A percentile compares a stretch with the other conserved stretches of the same genome.
Evolutionary conservation across 1,140 invertebrate genomes (phyloP).

Genomic region (Forficula auricularia): DNA sequence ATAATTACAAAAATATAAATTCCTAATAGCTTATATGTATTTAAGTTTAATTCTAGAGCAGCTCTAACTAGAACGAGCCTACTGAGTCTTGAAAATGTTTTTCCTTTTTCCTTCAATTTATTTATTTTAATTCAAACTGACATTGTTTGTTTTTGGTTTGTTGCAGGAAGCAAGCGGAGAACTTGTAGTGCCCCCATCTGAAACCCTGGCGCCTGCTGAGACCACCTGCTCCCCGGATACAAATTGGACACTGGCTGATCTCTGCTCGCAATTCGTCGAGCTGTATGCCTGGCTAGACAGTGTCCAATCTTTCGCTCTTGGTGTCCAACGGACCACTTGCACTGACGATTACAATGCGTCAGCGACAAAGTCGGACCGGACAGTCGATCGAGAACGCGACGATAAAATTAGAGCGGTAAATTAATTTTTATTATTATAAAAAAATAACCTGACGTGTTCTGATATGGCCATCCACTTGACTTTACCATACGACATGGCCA

Average conservation of each 20-base stretch:
- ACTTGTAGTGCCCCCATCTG: slow-evolving; percentile 36
- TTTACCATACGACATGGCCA: too few relatives aligned
- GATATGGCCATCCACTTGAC: too few relatives aligned
- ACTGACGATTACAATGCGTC: slow-evolving; percentile 38
- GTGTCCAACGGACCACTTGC: slow-evolving; percentile 39
- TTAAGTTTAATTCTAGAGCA: too few relatives aligned
- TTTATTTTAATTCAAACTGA: not conserved
- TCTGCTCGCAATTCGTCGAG: slow-evolving; percentile 60
- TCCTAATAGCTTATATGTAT: too few relatives aligned
- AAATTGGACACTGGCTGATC: slow-evolving; percentile 55
- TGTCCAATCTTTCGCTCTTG: slow-evolving; percentile 30
- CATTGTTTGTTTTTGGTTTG: not conserved
- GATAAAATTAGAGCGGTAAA: slow-evolving; percentile 46
- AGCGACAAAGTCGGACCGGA: too few relatives aligned
- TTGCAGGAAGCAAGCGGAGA: slow-evolving; percentile 62
- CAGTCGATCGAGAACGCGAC: slow-evolving; percentile 24
- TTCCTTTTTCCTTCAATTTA: too few relatives aligned
- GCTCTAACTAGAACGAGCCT: too few relatives aligned
- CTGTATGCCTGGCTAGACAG: slow-evolving; percentile 62
- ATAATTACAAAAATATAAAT: too few relatives aligned
- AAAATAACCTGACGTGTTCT: too few relatives aligned
- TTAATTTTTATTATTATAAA: slow-evolving; percentile 12
- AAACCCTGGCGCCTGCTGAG: slow-evolving; percentile 26
- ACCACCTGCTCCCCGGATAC: slow-evolving; percentile 21
- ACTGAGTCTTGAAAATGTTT: too few relatives aligned